Conservation (phyloP, 2,113 vertebrate genomes). For the Oreochromis tanganicae region DNA sequence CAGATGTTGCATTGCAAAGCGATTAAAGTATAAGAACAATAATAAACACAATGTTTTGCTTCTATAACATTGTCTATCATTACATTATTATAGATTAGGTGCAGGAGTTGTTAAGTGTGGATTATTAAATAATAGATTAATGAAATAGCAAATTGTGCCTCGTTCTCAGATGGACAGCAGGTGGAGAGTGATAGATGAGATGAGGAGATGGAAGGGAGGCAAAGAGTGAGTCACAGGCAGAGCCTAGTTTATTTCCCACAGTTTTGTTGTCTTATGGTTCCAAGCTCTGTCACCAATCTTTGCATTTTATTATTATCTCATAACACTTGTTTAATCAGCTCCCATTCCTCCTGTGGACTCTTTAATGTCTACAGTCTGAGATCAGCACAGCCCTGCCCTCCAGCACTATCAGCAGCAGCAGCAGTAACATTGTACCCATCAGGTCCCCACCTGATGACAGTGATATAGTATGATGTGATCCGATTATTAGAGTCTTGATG, state of each 20-base stretch:
- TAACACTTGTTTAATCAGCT: not conserved
- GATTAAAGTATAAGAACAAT: not conserved
- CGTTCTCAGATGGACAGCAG: not conserved
- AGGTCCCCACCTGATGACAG: not conserved
- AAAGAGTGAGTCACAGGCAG: not conserved
- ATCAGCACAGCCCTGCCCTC: not conserved
- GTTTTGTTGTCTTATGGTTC: not conserved
- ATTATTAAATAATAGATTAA: not conserved
- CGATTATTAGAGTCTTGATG: not conserved
- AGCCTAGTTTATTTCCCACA: not conserved
- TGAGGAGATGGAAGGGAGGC: not conserved
- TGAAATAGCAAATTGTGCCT: rapidly evolving
- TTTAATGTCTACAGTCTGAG: not conserved
- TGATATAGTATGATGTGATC: not conserved
- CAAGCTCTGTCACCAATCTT: not conserved
- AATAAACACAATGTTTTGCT: not conserved
- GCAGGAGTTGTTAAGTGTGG: too few relatives aligned
- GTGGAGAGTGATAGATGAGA: not conserved
- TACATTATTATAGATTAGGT: too few relatives aligned
- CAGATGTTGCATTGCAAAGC: not conserved
- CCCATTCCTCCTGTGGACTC: not conserved
- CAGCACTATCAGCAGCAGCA: not conserved
- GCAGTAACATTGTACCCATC: not conserved
- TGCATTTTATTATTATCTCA: not conserved
- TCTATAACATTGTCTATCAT: not conserved